Conservation (phyloP, 1,140 invertebrate genomes). For the Anagrus nilaparvatae region DNA sequence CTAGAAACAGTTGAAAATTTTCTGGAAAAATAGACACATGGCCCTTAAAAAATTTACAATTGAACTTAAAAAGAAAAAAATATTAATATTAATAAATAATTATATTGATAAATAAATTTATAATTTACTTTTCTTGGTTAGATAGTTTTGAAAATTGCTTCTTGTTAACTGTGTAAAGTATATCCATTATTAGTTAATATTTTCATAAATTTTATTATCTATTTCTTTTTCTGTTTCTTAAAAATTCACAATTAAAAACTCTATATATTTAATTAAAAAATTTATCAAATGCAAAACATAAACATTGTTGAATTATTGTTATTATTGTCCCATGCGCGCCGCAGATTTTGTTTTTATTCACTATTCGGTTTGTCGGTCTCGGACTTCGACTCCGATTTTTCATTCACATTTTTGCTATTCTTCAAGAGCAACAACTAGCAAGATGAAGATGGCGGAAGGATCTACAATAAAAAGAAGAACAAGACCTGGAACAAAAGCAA, state of each 20-base stretch:
- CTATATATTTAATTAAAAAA: too few species aligned
- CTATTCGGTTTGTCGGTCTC: too few species aligned
- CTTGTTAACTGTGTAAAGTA: slow-evolving; percentile 46
- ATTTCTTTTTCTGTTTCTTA: too few species aligned
- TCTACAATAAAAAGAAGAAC: slow-evolving; percentile 73
- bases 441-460: slow-evolving; percentile 77
- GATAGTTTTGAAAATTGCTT: slow-evolving; percentile 42
- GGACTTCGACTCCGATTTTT: too few species aligned
- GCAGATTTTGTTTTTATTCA: too few species aligned
- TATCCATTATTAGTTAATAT: slow-evolving; percentile 40
- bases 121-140: slow-evolving; percentile 42
- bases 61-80: slow-evolving; percentile 10
- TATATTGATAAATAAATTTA: background rate
- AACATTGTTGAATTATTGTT: too few species aligned
- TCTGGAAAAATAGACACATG: slow-evolving; percentile 18
- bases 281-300: too few species aligned
- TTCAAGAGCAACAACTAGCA: slow-evolving; percentile 25
- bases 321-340: too few species aligned
- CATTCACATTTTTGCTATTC: background rate
- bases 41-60: slow-evolving; percentile 20
- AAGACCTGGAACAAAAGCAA: slow-evolving; percentile 79
- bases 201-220: too few species aligned
- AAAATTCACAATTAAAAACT: too few species aligned
- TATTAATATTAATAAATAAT: slow-evolving; percentile 6
- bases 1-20: slow-evolving; percentile 18